Conservation (phyloP, 2,888 invertebrate species). For the Cheilosia pagana region DNA sequence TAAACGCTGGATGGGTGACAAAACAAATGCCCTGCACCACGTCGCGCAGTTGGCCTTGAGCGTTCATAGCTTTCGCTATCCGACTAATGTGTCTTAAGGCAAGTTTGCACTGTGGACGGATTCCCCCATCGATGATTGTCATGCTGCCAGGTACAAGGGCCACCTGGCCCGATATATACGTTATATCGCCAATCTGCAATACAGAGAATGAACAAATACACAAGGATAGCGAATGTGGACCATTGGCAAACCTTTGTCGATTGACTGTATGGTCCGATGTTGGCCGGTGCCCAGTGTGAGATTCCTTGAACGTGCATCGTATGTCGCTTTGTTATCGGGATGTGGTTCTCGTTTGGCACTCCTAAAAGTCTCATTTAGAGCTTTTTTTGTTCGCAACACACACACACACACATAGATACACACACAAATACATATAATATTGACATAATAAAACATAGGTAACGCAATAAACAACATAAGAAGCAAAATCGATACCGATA, state of each 20-base stretch:
- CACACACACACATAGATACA: conserved; percentile 63
- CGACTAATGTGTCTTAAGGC: conserved; percentile 93
- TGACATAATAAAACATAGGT: conserved; percentile 62
- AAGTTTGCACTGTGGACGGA: conserved; percentile 91
- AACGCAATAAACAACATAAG: conserved; percentile 60
- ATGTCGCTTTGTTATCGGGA: conserved; percentile 84
- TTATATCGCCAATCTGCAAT: conserved; percentile 90
- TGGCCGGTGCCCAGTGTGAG: conserved; percentile 99
- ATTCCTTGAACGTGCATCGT: conserved; percentile 98
- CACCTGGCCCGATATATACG: conserved; percentile 96
- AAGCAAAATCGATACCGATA: conserved; percentile 26
- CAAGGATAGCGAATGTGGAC: neutral
- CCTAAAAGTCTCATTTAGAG: conserved; percentile 76
- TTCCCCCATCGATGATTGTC: conserved; percentile 90
- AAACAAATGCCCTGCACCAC: conserved; percentile 96
- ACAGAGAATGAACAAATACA: neutral
- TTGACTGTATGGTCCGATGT: conserved; percentile 98
- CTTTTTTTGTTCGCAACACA: conserved; percentile 70
- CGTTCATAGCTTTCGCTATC: conserved; percentile 91
- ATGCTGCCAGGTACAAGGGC: conserved; percentile 93
- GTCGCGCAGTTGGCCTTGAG: conserved; percentile 90
- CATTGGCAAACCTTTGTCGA: conserved; percentile 88
- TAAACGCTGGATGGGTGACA: conserved; percentile 88
- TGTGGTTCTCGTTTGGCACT: conserved; percentile 71
- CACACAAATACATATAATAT: conserved; percentile 54